Percentiles rank a stretch among this genome's conserved stretches.
These are phyloP conservation scores for Cacatua alba DNA, from an alignment of 2,113 vertebrate genomes.

Conservation along the genomic window DNA sequence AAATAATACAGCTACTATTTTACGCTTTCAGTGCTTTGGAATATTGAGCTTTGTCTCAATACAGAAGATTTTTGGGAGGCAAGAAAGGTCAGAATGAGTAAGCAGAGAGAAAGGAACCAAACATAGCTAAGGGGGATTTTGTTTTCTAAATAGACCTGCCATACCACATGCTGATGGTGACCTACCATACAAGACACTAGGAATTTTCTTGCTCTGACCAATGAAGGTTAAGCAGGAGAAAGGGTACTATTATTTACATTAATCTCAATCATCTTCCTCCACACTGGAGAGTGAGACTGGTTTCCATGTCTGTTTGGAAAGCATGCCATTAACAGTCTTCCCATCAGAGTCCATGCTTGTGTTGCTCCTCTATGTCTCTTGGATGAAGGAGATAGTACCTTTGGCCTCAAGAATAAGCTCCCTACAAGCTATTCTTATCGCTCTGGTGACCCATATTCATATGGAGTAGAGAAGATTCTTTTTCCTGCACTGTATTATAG, in stretches of 20 bases:
- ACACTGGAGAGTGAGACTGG: not conserved
- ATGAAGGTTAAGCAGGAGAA: not conserved
- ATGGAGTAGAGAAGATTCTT: not conserved
- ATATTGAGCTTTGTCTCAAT: not conserved
- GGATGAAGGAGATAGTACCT: not conserved
- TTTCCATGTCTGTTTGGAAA: not conserved
- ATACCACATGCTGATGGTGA: not conserved
- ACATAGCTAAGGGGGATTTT: fast-evolving
- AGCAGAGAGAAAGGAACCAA: not conserved
- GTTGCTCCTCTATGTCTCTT: not conserved
- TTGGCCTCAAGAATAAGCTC: not conserved
- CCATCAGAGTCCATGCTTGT: not conserved
- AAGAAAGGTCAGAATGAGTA: not conserved
- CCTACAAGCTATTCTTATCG: not conserved
- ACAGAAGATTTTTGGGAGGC: not conserved
- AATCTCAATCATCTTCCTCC: not conserved
- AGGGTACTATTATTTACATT: not conserved
- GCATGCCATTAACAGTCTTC: not conserved
- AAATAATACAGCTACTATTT: not conserved
- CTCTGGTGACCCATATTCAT: not conserved
- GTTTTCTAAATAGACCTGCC: not conserved
- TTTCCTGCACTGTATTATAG: not conserved
- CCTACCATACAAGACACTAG: not conserved
- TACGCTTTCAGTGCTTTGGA: not conserved
- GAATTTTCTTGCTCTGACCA: not conserved